Percentiles rank a stretch among this genome's conserved stretches.
phyloP scores from a whole-genome alignment of 2,888 invertebrate genomes.

The Hypolimnas misippus region DNA sequence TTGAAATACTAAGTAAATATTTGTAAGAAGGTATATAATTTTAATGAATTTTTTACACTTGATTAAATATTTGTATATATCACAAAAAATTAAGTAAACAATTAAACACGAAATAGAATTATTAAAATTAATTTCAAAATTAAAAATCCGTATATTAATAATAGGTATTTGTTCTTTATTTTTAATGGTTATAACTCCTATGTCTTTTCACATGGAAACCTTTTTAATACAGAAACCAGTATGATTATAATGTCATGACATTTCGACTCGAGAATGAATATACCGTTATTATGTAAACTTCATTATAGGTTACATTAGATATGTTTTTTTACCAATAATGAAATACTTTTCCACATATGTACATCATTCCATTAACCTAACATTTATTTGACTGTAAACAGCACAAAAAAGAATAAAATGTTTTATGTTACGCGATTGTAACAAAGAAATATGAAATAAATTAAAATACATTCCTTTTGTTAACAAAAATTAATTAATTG shows the following conservation, averaged over 20 bases:
- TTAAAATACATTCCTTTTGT: too few relatives aligned
- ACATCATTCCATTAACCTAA: not conserved
- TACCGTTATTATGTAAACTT: conserved; percentile 8
- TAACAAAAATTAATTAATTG: too few relatives aligned
- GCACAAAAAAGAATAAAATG: not conserved
- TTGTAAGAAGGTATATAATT: too few relatives aligned
- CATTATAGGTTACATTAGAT: not conserved
- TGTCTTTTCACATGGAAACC: not conserved
- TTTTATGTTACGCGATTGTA: not conserved
- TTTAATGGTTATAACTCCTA: not conserved
- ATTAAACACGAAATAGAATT: too few relatives aligned
- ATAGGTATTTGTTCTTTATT: too few relatives aligned
- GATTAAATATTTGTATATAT: too few relatives aligned
- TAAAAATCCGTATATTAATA: too few relatives aligned
- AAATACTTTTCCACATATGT: not conserved
- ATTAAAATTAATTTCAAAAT: too few relatives aligned
- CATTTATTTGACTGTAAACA: not conserved
- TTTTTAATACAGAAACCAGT: conserved; percentile 23
- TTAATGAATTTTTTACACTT: too few relatives aligned
- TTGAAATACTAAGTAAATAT: too few relatives aligned
- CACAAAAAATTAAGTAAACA: too few relatives aligned
- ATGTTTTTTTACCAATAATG: not conserved
- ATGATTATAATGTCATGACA: conserved; percentile 25
- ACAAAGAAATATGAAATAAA: too few relatives aligned
- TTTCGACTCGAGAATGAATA: conserved; percentile 12